Conservation (phyloP, 2,888 invertebrate species). For the Neocrepidodera transversa region DNA sequence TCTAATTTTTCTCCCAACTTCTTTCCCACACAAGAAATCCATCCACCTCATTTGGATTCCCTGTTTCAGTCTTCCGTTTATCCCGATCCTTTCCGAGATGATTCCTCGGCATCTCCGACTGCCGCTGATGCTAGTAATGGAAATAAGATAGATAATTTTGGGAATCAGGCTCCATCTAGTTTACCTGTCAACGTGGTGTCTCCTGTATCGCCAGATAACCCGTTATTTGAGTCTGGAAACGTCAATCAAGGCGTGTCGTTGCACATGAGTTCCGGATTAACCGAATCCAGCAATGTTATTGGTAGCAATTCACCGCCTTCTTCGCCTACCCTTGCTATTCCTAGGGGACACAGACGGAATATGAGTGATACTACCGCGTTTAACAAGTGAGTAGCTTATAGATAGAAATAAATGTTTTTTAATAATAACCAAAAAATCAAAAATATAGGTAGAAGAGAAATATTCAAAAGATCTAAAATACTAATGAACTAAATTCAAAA, state of each 20-base stretch:
- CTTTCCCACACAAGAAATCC: conserved; percentile 42
- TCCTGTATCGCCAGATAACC: conserved; percentile 50
- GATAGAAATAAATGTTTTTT: no score
- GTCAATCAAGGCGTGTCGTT: conserved; percentile 37
- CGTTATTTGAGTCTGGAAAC: conserved; percentile 46
- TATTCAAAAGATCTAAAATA: no score
- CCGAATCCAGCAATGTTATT: conserved; percentile 55
- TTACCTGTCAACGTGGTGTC: conserved; percentile 45
- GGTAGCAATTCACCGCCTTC: conserved; percentile 54
- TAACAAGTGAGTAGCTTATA: conserved; percentile 74
- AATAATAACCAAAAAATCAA: no score
- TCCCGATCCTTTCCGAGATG: conserved; percentile 76
- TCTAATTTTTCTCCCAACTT: conserved; percentile 36
- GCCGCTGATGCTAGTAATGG: conserved; percentile 32
- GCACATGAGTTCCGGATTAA: conserved; percentile 47
- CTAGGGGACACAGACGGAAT: conserved; percentile 75
- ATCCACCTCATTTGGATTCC: conserved; percentile 64
- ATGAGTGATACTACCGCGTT: conserved; percentile 86
- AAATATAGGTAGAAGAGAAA: no score
- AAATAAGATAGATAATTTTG: conserved; percentile 42
- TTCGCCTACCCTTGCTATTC: conserved; percentile 55
- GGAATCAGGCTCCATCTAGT: conserved; percentile 32
- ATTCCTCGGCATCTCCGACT: conserved; percentile 47
- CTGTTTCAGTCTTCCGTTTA: conserved; percentile 72
- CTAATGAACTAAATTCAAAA: no score